Evolutionary conservation across 2,888 invertebrate species (phyloP), one percentile per base, ranked within the genome.

Genomic region (Prionchulus punctatus): DNA sequence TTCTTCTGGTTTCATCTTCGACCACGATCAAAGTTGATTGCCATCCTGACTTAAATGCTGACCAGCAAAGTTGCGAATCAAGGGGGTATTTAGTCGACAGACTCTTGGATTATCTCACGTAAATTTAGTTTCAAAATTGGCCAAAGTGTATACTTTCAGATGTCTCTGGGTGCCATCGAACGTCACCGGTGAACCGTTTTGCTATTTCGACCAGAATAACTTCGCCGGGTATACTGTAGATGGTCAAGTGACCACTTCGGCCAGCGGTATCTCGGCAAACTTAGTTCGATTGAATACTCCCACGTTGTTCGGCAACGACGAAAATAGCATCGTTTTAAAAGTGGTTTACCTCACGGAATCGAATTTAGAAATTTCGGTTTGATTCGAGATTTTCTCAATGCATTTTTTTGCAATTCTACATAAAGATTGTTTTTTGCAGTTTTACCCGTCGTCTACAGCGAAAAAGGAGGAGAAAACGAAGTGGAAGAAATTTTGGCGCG

Each of bases 11-110:
- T n/a, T n/a, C n/a, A n/a, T n/a, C n/a, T n/a, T n/a, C n/a, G n/a
- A n/a, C 36, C 36, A 12, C 36, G 36, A 18, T 45, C 18, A 45
- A 45, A 23, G 45, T 49, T 21, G 50, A 49, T 49, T 49, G 50
- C 23, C 50, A 49, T 28, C 50, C 50, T 7, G 30, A 28, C 26
- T 15, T 30, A 15, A 21, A 12, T 7, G 50, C 50, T 12, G 28
- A 26, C 26, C 12, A 49, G 23, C 4, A 28, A 28, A 28, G 27
- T 4, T 49, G 50, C 30, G 7, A 7, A 3, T 4, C 26, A 3
- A 26, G 50, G 12, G 50, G 50, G 50, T 49, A 30, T 18, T n/a
- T n/a, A n/a, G n/a, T n/a, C n/a, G n/a, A n/a, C n/a, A n/a, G n/a
- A n/a, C n/a, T n/a, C n/a, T n/a, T n/a, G n/a, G n/a, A n/a, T n/a